Evolutionary conservation across 1,140 invertebrate genomes (phyloP).

Genomic region (Drosophila suzukii): DNA sequence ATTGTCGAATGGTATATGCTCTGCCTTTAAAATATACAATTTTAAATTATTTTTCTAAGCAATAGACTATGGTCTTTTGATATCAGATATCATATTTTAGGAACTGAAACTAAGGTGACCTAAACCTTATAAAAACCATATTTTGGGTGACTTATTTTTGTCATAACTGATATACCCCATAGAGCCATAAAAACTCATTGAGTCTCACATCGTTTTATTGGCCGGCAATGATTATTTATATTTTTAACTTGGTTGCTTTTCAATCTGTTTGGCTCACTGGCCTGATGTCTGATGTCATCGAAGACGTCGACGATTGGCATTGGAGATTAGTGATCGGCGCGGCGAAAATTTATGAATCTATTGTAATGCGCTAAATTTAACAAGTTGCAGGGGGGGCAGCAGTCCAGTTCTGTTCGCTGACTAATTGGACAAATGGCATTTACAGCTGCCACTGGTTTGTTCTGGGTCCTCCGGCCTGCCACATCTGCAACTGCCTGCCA

Average conservation of each 20-base stretch:
- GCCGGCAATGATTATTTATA: constrained; percentile 68
- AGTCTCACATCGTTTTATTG: constrained; percentile 29
- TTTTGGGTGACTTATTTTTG: constrained; percentile 6
- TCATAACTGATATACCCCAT: constrained; percentile 1
- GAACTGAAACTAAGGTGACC: too few species aligned
- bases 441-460: constrained; percentile 65
- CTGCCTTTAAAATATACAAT: not conserved
- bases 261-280: constrained; percentile 30
- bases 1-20: constrained; percentile 22
- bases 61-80: too few species aligned
- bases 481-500: constrained; percentile 58
- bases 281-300: constrained; percentile 54
- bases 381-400: constrained; percentile 59
- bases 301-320: constrained; percentile 27
- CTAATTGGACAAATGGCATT: constrained; percentile 82
- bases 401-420: constrained; percentile 51
- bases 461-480: constrained; percentile 3
- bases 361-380: constrained; percentile 82
- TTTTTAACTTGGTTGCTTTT: constrained; percentile 41
- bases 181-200: not conserved
- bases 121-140: not conserved
- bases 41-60: too few species aligned
- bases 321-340: constrained; percentile 59
- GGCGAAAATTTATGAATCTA: constrained; percentile 75
- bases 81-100: too few species aligned